Percentiles rank a stretch among this genome's conserved stretches.
These are phyloP conservation scores for Aurelia aurita complex sp. Pacific DNA, from an alignment of 30 jellyfish, hydroid and myxozoan genomes.

Conservation along the genomic window DNA sequence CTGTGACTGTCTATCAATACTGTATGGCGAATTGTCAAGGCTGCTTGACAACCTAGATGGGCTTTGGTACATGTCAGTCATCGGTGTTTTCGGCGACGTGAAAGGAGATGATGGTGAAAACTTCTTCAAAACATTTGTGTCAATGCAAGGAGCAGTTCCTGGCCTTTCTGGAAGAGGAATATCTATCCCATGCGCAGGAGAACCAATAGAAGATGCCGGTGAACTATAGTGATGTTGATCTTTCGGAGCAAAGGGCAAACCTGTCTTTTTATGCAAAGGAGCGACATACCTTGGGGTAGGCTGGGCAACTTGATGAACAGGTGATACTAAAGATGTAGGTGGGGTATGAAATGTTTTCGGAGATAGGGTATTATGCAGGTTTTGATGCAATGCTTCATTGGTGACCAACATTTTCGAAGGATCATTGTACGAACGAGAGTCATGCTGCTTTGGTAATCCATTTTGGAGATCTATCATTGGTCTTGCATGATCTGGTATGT, in stretches of 20 bases:
- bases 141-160: slow-evolving; percentile 45
- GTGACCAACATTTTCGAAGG: not conserved
- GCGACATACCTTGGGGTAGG: slow-evolving; percentile 2
- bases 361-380: not conserved
- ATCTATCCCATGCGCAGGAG: slow-evolving; percentile 17
- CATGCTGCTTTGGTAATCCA: slow-evolving; percentile 20
- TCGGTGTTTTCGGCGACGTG: slow-evolving; percentile 31
- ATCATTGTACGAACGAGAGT: not conserved
- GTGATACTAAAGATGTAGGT: not conserved
- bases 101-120: slow-evolving; percentile 32
- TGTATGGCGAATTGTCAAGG: not conserved
- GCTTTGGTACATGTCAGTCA: not conserved
- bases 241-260: slow-evolving; percentile 15
- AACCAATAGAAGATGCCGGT: slow-evolving; percentile 10
- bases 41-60: slow-evolving; percentile 1
- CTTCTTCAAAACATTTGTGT: not conserved
- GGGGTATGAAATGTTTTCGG: slow-evolving; percentile 3
- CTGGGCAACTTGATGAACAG: slow-evolving; percentile 8
- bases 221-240: slow-evolving; percentile 21
- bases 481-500: slow-evolving; percentile 15
- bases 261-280: slow-evolving; percentile 4
- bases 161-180: slow-evolving; percentile 39
- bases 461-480: slow-evolving; percentile 33
- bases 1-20: slow-evolving; percentile 10
- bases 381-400: not conserved